Base-by-base conservation (phyloP, 2,113 vertebrate species). In the Neoarius graeffei region DNA sequence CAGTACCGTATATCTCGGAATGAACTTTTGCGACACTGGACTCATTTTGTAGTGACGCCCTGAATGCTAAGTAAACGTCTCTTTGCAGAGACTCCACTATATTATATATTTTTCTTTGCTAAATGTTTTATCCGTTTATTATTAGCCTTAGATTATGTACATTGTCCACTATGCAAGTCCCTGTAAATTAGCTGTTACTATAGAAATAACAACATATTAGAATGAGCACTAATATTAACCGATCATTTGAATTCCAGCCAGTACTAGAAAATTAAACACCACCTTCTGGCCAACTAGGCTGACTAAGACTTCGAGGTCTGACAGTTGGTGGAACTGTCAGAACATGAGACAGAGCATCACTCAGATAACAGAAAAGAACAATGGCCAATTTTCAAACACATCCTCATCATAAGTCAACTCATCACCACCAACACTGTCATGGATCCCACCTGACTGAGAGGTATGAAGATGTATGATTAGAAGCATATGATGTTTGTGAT, bases 371-470 rank as follows among this genome's bases (percentile, higher is more conserved):
- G 86, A 79, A 89, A 5, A 50, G 82, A 67, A 92, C 90, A 89
- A 88, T 86, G 88, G 86, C 85, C 54, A 69, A 86, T 19, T 42
- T 76, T 10, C 83, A 87, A 48, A 20, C 7, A 23, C 84, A 84
- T 52, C 42, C 83, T 2, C 89, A 89, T 87, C 94, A 91, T 67
- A 91, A 25, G 27, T 91, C 85, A 35, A 88, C 91, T 69, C 89
- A 85, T 69, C 79, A 83, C 35, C 69, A 79, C 35, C 73, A 88
- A 3, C 73, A 88, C 60, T 89, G 91, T 17, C 91, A 86, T 48
- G 80, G 84, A n/a, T 7, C 17, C 13, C 90, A 92, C 25, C 90
- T 89, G 60, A 85, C 89, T 5, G 92, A 94, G 8, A 89, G 91
- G 57, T 92, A 87, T 13, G 86, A 91, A 0, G 77, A 82, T 81